Evolutionary conservation across 2,113 vertebrate genomes (phyloP).

Genomic region (Lanius ludovicianus): DNA sequence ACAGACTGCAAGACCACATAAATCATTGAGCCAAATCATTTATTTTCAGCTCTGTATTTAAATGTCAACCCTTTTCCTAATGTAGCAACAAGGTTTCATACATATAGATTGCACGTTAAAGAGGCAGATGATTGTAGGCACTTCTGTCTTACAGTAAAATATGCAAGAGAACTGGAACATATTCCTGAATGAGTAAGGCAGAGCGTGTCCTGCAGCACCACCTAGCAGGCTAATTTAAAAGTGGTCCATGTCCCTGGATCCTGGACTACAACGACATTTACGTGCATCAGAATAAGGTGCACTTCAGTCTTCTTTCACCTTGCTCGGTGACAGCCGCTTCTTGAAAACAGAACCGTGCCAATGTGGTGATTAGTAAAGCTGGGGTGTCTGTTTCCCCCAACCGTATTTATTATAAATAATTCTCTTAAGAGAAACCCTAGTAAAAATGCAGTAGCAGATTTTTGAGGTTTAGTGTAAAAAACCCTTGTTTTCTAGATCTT

Average conservation of each 20-base stretch:
- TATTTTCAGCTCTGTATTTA: background rate
- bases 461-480: background rate
- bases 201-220: constrained; percentile 65
- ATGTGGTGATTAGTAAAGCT: background rate
- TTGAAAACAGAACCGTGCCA: background rate
- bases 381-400: background rate
- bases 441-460: background rate
- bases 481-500: background rate
- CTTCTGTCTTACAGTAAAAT: background rate
- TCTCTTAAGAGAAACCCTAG: background rate
- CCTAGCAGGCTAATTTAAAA: constrained; percentile 66
- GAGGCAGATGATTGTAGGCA: background rate
- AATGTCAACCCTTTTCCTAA: background rate
- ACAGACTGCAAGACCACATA: background rate
- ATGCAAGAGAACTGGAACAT: background rate
- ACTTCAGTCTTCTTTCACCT: background rate
- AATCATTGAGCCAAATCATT: background rate
- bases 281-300: background rate
- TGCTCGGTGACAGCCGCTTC: background rate
- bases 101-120: background rate
- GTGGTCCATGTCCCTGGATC: background rate
- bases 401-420: background rate
- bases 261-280: rapidly evolving
- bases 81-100: background rate
- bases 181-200: background rate